Percentiles rank a stretch among this genome's conserved stretches.
Conservation (phyloP, 2,888 invertebrate genomes). For the Oegoconia quadripuncta region DNA sequence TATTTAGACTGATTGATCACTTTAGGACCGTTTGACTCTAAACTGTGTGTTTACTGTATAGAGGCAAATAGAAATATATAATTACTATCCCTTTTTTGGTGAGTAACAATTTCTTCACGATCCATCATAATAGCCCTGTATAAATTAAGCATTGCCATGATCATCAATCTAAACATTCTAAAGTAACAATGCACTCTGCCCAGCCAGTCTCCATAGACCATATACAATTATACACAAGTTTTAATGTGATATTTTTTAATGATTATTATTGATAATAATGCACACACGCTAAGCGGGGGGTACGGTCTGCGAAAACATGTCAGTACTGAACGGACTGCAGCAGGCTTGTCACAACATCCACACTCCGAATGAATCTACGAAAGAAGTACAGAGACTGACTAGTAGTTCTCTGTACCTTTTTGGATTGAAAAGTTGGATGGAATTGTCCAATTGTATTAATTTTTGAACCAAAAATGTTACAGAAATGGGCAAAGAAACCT, state of each 20-base stretch:
- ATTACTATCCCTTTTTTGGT: too few species aligned
- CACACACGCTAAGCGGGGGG: conserved; percentile 46
- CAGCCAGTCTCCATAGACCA: conserved; percentile 56
- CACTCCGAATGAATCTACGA: conserved; percentile 47
- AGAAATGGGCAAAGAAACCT: too few species aligned
- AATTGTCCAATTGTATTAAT: too few species aligned
- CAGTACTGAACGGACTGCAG: conserved; percentile 32
- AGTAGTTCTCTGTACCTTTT: not conserved
- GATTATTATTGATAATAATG: conserved; percentile 38
- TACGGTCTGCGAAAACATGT: conserved; percentile 26
- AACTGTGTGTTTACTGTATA: too few species aligned
- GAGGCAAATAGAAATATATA: too few species aligned
- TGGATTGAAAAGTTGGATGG: too few species aligned
- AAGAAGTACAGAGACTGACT: not conserved
- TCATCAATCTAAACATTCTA: conserved; percentile 11
- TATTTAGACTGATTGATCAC: too few species aligned
- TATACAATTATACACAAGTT: conserved; percentile 71
- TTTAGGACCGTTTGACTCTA: too few species aligned
- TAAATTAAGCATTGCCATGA: too few species aligned
- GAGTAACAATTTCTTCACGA: too few species aligned
- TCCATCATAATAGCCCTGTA: too few species aligned
- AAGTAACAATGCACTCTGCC: conserved; percentile 49
- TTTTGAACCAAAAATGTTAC: too few species aligned
- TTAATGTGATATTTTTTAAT: conserved; percentile 59
- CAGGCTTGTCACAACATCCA: conserved; percentile 46